phyloP scores from a whole-genome alignment of 2,888 invertebrate genomes.

The Campoletis raptor region DNA sequence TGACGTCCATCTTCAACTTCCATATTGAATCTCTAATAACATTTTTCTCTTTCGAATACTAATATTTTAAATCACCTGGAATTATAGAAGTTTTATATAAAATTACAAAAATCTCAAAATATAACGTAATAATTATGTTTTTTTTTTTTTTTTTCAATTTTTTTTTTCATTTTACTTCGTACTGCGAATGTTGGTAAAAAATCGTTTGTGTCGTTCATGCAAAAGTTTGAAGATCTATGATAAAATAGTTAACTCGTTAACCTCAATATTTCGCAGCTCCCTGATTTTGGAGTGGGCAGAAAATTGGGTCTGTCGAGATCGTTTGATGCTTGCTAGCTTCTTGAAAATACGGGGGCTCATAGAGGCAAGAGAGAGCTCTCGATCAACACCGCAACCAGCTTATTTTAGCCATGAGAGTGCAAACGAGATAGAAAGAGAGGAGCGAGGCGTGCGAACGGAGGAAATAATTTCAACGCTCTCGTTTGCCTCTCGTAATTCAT shows the following conservation, averaged over 20 bases:
- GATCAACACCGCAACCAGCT: conserved; percentile 39
- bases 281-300: conserved; percentile 15
- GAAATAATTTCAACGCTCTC: conserved; percentile 58
- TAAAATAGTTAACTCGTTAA: conserved; percentile 42
- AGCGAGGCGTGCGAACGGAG: conserved; percentile 17
- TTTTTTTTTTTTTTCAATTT: not conserved
- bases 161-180: not conserved
- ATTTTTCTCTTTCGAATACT: conserved; percentile 7
- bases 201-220: not conserved
- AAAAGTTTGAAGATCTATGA: not conserved
- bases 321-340: conserved; percentile 40
- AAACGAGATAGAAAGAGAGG: conserved; percentile 9
- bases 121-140: not conserved
- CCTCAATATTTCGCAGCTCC: conserved; percentile 9
- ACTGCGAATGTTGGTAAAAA: not conserved
- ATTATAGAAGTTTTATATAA: not conserved
- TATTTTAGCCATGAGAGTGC: conserved; percentile 47
- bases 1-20: not conserved
- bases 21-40: conserved; percentile 3
- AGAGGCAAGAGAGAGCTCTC: conserved; percentile 14
- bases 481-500: conserved; percentile 57
- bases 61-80: not conserved
- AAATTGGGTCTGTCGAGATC: conserved; percentile 21
- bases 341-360: conserved; percentile 17
- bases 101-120: not conserved